Percentiles rank a stretch among this genome's conserved stretches.
Evolutionary conservation across 2,797 vertebrate genomes (phyloP).

Genomic region (Artibeus lituratus): DNA sequence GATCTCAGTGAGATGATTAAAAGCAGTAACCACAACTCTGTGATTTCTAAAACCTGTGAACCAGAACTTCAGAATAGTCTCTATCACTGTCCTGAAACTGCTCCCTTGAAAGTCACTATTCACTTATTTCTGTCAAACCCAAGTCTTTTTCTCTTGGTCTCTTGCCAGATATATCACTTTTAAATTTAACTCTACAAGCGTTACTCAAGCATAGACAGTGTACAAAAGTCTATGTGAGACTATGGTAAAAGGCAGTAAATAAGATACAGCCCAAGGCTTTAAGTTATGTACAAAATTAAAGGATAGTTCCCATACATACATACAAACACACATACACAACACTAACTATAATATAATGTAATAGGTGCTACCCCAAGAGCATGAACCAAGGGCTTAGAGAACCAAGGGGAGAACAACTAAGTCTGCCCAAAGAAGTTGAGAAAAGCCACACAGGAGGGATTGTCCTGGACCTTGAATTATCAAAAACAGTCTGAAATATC

Average conservation of each 20-base stretch:
- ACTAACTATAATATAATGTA: neutral
- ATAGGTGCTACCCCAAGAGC: neutral
- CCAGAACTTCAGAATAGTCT: neutral
- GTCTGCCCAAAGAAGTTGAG: neutral
- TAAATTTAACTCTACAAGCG: neutral
- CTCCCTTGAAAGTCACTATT: neutral
- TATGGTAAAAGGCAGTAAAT: neutral
- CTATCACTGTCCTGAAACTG: neutral
- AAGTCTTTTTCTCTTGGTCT: neutral
- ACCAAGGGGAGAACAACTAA: neutral
- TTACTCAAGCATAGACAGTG: neutral
- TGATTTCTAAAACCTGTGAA: neutral
- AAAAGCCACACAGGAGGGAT: neutral
- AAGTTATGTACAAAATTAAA: neutral
- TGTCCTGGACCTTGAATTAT: neutral
- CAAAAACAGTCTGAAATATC: neutral
- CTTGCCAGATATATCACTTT: neutral
- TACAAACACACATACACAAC: neutral
- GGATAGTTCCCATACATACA: neutral
- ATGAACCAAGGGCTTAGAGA: neutral
- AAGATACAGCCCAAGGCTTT: neutral
- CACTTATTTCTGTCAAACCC: neutral
- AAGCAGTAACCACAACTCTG: neutral
- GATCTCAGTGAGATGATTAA: neutral
- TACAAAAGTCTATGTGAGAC: neutral